Percentiles rank a stretch among this genome's conserved stretches.
Conservation (phyloP, 2,113 vertebrate genomes). For the Speoplatyrhinus poulsoni region DNA sequence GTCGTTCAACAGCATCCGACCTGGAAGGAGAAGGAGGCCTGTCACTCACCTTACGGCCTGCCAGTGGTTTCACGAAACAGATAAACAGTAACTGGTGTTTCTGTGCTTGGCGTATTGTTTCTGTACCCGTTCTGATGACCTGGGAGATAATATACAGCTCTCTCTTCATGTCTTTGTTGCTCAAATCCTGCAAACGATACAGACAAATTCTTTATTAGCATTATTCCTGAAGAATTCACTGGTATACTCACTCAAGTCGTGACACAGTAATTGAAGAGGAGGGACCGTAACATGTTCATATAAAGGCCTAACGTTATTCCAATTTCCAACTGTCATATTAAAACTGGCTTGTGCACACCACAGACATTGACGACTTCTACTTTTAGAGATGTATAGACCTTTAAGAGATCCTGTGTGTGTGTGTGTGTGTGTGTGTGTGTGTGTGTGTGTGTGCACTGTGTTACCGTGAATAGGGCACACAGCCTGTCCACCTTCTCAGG, state of each 20-base stretch:
- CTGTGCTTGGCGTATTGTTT: not conserved
- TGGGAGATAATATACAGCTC: slow-evolving; percentile 96
- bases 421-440: slow-evolving; percentile 10
- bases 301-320: not conserved
- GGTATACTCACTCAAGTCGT: not conserved
- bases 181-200: slow-evolving; percentile 85
- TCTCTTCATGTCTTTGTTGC: slow-evolving; percentile 98
- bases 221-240: not conserved
- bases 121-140: slow-evolving; percentile 92
- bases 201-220: not conserved
- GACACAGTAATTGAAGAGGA: not conserved
- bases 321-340: too few relatives aligned
- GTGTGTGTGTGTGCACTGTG: slow-evolving; percentile 13
- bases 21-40: slow-evolving; percentile 57
- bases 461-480: slow-evolving; percentile 95
- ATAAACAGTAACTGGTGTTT: not conserved
- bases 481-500: slow-evolving; percentile 94
- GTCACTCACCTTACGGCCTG: not conserved
- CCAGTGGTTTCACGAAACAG: not conserved
- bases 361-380: not conserved
- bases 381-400: not conserved
- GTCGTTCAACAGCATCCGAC: slow-evolving; percentile 94
- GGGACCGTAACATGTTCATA: not conserved
- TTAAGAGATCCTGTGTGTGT: not conserved
- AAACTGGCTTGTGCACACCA: too few relatives aligned